Evolutionary conservation across 2,113 vertebrate species (phyloP).

Genomic region (Nesoenas mayeri): DNA sequence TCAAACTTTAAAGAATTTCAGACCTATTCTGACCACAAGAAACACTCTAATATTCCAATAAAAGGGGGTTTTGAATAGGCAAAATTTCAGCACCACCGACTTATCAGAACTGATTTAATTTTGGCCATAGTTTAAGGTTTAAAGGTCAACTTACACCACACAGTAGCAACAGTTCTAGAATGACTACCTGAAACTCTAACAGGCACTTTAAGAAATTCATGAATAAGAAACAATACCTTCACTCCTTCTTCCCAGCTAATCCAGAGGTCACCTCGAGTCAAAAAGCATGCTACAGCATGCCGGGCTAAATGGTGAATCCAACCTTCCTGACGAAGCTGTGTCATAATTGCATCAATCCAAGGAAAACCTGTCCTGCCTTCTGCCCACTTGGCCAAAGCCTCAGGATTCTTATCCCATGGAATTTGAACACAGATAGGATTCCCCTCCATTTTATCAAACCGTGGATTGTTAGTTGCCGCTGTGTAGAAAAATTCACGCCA

Average conservation of each 20-base stretch:
- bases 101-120: not conserved
- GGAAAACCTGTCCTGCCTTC: slow-evolving; percentile 95
- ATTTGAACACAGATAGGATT: slow-evolving; percentile 96
- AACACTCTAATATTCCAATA: not conserved
- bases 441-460: slow-evolving; percentile 98
- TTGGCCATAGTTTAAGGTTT: not conserved
- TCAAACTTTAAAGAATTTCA: not conserved
- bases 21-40: not conserved
- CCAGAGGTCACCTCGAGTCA: slow-evolving; percentile 96
- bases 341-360: slow-evolving; percentile 99
- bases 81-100: not conserved
- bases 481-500: slow-evolving; percentile 98
- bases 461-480: slow-evolving; percentile 91
- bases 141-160: not conserved
- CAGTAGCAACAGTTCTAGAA: not conserved
- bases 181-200: not conserved
- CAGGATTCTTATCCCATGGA: slow-evolving; percentile 93
- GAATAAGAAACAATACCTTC: slow-evolving; percentile 79
- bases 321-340: slow-evolving; percentile 94
- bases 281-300: slow-evolving; percentile 94
- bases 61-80: not conserved
- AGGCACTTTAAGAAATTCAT: not conserved
- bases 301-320: slow-evolving; percentile 99
- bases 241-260: slow-evolving; percentile 98
- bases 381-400: slow-evolving; percentile 96